Percentiles rank a stretch among this genome's conserved stretches.
Evolutionary conservation across 2,888 invertebrate species (phyloP).

Genomic region (Candidula unifasciata): DNA sequence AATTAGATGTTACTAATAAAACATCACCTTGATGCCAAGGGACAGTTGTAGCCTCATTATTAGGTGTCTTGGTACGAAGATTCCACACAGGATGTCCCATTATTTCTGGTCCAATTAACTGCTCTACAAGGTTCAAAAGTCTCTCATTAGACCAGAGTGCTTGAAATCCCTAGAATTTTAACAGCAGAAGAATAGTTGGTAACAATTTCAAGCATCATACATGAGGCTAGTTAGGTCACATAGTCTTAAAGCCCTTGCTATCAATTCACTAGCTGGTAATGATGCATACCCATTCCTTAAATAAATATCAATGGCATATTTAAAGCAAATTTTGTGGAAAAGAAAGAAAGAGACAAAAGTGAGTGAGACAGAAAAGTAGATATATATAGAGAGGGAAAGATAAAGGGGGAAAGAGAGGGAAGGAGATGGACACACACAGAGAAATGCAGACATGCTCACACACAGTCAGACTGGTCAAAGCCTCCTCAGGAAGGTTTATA

Average conservation of each 20-base stretch:
- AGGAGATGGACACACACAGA: no score
- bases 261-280: no score
- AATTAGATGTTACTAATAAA: neutral
- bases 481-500: no score
- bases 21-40: slow-evolving; percentile 76
- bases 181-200: neutral
- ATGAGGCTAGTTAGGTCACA: neutral
- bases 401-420: no score
- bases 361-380: no score
- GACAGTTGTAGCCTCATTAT: slow-evolving; percentile 72
- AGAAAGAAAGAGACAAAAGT: no score
- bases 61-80: slow-evolving; percentile 74
- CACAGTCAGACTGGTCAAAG: no score
- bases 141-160: slow-evolving; percentile 72
- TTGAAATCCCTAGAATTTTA: slow-evolving; percentile 41
- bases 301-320: no score
- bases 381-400: no score
- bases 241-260: neutral
- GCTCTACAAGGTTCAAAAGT: slow-evolving; percentile 73
- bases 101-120: slow-evolving; percentile 62
- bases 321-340: no score
- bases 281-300: no score
- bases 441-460: no score
- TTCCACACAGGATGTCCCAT: slow-evolving; percentile 67
- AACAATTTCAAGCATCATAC: neutral